A percentile compares a stretch with the other conserved stretches of the same genome.
phyloP scores from a whole-genome alignment of 2,888 invertebrate species.

The Eledona agricola region DNA sequence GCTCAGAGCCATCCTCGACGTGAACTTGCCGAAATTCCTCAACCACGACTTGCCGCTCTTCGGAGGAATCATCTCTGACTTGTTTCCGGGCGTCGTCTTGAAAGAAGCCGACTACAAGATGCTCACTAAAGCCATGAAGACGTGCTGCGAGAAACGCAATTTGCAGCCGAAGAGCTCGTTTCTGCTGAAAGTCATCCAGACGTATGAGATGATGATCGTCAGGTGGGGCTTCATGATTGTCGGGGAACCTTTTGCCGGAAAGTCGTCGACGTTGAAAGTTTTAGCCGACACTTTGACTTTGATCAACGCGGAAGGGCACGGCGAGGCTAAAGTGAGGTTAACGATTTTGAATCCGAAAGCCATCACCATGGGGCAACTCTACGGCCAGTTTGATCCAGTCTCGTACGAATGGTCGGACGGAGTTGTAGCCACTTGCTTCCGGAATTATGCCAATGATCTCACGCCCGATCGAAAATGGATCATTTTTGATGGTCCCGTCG shows the following conservation, averaged over 20 bases:
- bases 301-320: conserved; percentile 69
- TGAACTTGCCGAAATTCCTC: conserved; percentile 94
- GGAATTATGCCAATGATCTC: conserved; percentile 78
- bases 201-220: conserved; percentile 95
- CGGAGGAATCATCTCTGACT: conserved; percentile 88
- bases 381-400: conserved; percentile 87
- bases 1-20: conserved; percentile 90
- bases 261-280: conserved; percentile 88
- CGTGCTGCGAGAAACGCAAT: conserved; percentile 75
- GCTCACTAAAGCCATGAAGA: conserved; percentile 68
- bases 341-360: conserved; percentile 92
- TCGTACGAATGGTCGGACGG: conserved; percentile 94
- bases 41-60: conserved; percentile 90
- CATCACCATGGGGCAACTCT: conserved; percentile 90
- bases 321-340: conserved; percentile 70
- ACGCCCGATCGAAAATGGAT: conserved; percentile 87
- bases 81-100: conserved; percentile 84
- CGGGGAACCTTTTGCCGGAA: conserved; percentile 90
- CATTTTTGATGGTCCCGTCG: conserved; percentile 91
- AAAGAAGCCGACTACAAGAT: conserved; percentile 82
- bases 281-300: conserved; percentile 74
- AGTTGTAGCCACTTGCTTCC: conserved; percentile 81
- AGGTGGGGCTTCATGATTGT: conserved; percentile 96
- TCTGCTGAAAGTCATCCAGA: conserved; percentile 82
- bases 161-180: conserved; percentile 89